Base-by-base conservation (phyloP, 2,113 vertebrate species). In the Cariama cristata region DNA sequence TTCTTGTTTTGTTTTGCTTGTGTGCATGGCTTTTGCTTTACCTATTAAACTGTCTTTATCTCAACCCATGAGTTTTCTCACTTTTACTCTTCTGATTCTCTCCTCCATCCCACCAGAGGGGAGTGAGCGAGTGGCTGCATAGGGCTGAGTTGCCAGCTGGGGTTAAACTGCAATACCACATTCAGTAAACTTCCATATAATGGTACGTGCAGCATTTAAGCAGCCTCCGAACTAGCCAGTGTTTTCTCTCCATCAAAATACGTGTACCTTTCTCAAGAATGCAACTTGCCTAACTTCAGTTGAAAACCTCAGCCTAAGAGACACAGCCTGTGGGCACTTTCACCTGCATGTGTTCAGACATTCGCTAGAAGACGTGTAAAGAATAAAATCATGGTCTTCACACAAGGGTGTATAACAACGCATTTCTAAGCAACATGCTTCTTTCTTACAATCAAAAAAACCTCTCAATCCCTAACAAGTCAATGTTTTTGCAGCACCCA, bases 381-480 rank as follows among this genome's bases (percentile, higher is more conserved):
- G 11, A 71, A 49, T 8, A 68, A 69, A 50, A 62, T 9, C 16
- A 56, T 1, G 9, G 17, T n/a, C 71, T 59, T 67, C 50, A 30
- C 9, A 24, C 9, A 23, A 42, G 10, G 3, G 9, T 4, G 23
- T 8, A 9, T 4, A 71, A 58, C 10, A 68, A 4, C 0, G 3
- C n/a, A 40, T 24, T 74, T 44, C 64, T 38, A 81, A 68, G 21
- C 0, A 0, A 56, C 19, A 1, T 0, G 1, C 20, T 58, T 49
- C 44, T 9, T 69, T 23, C 50, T 26, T 44, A 33, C 12, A 23
- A 22, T 4, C 20, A 45, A 35, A 62, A 71, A 38, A n/a, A 7
- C 5, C 6, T 38, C 66, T 58, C 17, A 12, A 4, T 21, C 14
- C 33, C 23, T 38, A 45, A n/a, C 8, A 22, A 71, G 20, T 7